phyloP scores from a whole-genome alignment of 2,888 invertebrate species.

The Leucophenga montana region DNA sequence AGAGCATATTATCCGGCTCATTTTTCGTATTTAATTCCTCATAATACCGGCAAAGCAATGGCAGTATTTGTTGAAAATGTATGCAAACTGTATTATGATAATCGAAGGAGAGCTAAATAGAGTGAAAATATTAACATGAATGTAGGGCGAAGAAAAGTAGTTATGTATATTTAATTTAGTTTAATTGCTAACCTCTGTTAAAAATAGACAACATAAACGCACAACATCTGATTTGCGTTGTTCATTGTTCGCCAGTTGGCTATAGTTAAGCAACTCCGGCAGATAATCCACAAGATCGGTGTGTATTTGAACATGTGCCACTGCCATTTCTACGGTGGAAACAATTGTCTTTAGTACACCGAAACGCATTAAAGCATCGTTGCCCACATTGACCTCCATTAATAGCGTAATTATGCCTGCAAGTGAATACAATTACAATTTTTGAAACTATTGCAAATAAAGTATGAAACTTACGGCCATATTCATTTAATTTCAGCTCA shows the following conservation, averaged over 20 bases:
- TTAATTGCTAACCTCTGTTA: conserved; percentile 52
- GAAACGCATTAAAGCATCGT: conserved; percentile 52
- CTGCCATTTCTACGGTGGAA: conserved; percentile 61
- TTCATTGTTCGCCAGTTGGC: conserved; percentile 45
- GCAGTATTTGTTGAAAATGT: conserved; percentile 61
- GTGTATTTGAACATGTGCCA: conserved; percentile 61
- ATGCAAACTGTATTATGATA: conserved; percentile 61
- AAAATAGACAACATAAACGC: conserved; percentile 60
- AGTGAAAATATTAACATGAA: background rate
- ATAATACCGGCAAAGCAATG: conserved; percentile 60
- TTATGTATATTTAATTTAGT: background rate
- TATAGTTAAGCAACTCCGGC: conserved; percentile 53
- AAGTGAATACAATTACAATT: background rate
- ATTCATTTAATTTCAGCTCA: conserved; percentile 64
- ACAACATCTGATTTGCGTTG: conserved; percentile 60
- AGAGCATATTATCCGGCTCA: conserved; percentile 61
- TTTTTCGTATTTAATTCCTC: conserved; percentile 57
- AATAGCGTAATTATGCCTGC: conserved; percentile 64
- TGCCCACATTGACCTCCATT: conserved; percentile 59
- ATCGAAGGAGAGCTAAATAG: conserved; percentile 62
- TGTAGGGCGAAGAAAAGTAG: no score
- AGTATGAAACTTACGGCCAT: conserved; percentile 58
- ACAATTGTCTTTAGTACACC: conserved; percentile 60
- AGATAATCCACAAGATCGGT: conserved; percentile 64
- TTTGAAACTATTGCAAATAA: background rate